A percentile compares a stretch with the other conserved stretches of the same genome.
Conservation (phyloP, 1,140 invertebrate species). For the Drosophila truncata region DNA sequence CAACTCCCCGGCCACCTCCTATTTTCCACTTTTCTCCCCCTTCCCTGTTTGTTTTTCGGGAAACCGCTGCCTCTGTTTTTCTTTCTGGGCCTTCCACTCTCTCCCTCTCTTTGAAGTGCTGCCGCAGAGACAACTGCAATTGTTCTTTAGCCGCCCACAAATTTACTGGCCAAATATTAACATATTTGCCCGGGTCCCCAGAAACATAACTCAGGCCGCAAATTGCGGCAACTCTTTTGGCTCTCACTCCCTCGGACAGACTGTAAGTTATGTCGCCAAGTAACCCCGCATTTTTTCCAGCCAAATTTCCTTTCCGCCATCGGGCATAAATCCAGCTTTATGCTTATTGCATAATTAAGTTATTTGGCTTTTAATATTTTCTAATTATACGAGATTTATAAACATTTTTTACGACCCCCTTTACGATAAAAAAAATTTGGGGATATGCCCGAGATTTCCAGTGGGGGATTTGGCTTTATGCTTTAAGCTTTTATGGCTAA, state of each 20-base stretch:
- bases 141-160: slow-evolving; percentile 46
- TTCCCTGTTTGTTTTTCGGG: slow-evolving; percentile 56
- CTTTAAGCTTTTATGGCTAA: slow-evolving; percentile 38
- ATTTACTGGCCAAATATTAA: slow-evolving; percentile 80
- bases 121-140: slow-evolving; percentile 60
- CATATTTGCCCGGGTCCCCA: slow-evolving; percentile 62
- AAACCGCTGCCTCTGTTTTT: slow-evolving; percentile 40
- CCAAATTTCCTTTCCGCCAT: slow-evolving; percentile 43
- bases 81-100: slow-evolving; percentile 4
- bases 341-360: slow-evolving; percentile 75
- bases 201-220: slow-evolving; percentile 63
- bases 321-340: slow-evolving; percentile 59
- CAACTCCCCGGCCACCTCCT: not conserved
- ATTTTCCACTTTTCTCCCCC: not conserved
- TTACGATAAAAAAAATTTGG: slow-evolving; percentile 33
- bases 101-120: slow-evolving; percentile 58
- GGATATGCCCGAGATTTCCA: slow-evolving; percentile 17
- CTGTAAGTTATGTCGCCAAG: slow-evolving; percentile 74
- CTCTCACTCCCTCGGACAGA: slow-evolving; percentile 16
- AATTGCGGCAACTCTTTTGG: slow-evolving; percentile 63
- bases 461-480: slow-evolving; percentile 37
- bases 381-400: slow-evolving; percentile 72
- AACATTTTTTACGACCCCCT: slow-evolving; percentile 51
- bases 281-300: slow-evolving; percentile 8
- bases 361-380: slow-evolving; percentile 70